A percentile compares a stretch with the other conserved stretches of the same genome.
phyloP scores from a whole-genome alignment of 1,140 invertebrate genomes.

The Aphis gossypii region DNA sequence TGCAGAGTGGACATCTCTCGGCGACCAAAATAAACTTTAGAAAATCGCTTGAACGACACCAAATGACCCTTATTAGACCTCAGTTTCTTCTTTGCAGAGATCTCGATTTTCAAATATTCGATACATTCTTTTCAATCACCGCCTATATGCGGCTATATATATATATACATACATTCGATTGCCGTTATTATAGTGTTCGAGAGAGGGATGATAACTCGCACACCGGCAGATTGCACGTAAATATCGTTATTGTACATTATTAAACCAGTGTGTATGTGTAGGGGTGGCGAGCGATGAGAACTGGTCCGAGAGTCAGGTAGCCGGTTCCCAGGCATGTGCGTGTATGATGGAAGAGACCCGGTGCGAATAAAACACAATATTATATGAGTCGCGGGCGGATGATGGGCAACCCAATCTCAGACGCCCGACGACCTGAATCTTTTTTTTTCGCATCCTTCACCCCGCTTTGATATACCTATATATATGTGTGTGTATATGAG shows the following conservation, averaged over 20 bases:
- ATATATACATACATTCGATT: neutral
- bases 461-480: neutral
- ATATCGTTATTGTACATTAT: neutral
- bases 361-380: neutral
- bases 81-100: neutral
- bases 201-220: neutral
- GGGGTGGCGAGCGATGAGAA: neutral
- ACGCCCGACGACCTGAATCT: neutral
- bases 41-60: neutral
- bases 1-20: no score
- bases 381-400: neutral
- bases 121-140: no score
- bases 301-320: slow-evolving; percentile 17
- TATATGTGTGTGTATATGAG: no score
- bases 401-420: neutral
- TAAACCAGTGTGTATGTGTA: neutral
- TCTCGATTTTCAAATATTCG: no score
- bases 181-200: neutral
- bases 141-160: neutral
- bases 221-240: neutral
- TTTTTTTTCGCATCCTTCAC: neutral
- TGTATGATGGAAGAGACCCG: neutral
- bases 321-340: neutral
- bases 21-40: neutral
- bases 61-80: neutral